Evolutionary conservation across 2,888 invertebrate genomes (phyloP).

Genomic region (Xestia sexstrigata): DNA sequence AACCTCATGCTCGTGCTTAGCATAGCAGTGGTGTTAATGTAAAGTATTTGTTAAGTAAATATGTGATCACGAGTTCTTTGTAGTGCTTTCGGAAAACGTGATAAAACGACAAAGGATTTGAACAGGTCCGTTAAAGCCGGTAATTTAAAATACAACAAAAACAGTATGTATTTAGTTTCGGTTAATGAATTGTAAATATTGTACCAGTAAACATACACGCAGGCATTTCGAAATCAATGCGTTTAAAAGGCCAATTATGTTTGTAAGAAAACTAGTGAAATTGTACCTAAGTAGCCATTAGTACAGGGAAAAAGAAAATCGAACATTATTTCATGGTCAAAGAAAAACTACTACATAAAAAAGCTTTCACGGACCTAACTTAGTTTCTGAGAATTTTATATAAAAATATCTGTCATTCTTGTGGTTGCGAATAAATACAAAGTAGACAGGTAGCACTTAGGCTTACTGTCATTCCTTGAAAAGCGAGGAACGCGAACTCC

Average conservation of each 20-base stretch:
- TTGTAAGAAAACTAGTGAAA: constrained; percentile 1
- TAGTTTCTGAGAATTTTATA: neutral
- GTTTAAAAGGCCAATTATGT: constrained; percentile 7
- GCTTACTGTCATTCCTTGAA: constrained; percentile 24
- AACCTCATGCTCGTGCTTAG: neutral
- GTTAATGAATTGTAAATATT: constrained; percentile 51
- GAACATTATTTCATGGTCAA: neutral
- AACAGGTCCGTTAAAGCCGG: neutral
- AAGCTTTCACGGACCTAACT: constrained; percentile 6
- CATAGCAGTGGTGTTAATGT: constrained; percentile 6
- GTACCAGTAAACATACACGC: constrained; percentile 8
- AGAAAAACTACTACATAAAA: neutral
- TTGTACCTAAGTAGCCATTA: neutral
- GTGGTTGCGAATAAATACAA: constrained; percentile 18
- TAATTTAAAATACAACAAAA: constrained; percentile 24
- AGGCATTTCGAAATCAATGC: constrained; percentile 10
- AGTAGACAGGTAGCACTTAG: constrained; percentile 7
- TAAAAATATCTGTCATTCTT: neutral
- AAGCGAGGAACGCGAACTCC: neutral
- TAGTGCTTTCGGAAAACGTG: constrained; percentile 6
- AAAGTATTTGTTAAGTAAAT: constrained; percentile 14
- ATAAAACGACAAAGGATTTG: constrained; percentile 12
- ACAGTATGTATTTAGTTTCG: constrained; percentile 10
- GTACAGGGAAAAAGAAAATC: neutral
- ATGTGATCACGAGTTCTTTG: constrained; percentile 18